Conservation (phyloP, 2,113 vertebrate species). For the Formicarius rufipectus region DNA sequence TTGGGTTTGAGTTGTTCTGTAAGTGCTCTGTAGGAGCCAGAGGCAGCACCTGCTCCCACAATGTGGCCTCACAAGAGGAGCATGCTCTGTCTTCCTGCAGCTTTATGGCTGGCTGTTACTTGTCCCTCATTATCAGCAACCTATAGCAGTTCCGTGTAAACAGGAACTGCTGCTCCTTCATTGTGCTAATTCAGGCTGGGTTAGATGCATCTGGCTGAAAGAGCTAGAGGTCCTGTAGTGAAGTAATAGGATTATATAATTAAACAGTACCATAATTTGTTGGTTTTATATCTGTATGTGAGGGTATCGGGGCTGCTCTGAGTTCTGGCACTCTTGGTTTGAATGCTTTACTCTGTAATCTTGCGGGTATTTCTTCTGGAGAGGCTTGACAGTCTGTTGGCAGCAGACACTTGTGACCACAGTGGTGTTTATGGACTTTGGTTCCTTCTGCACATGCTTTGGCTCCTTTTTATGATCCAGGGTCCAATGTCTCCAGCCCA, state of each 20-base stretch:
- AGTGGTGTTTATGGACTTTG: background rate
- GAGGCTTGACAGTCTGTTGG: background rate
- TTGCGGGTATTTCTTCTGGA: background rate
- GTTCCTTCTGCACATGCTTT: background rate
- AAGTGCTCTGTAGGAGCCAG: background rate
- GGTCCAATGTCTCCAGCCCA: background rate
- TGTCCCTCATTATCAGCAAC: background rate
- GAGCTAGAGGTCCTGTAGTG: background rate
- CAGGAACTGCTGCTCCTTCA: background rate
- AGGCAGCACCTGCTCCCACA: background rate
- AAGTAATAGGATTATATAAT: background rate
- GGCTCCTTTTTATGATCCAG: background rate
- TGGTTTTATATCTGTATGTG: background rate
- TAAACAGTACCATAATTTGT: background rate
- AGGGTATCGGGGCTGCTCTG: background rate
- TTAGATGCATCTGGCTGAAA: background rate
- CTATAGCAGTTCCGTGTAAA: background rate
- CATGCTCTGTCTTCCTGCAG: background rate
- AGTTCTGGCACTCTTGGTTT: background rate
- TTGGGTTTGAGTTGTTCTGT: background rate
- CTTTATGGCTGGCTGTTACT: background rate
- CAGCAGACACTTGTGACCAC: background rate
- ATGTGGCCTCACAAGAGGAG: background rate
- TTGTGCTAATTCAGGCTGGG: background rate
- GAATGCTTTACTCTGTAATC: background rate